phyloP scores from a whole-genome alignment of 2,113 vertebrate species.

The Labeo catla region DNA sequence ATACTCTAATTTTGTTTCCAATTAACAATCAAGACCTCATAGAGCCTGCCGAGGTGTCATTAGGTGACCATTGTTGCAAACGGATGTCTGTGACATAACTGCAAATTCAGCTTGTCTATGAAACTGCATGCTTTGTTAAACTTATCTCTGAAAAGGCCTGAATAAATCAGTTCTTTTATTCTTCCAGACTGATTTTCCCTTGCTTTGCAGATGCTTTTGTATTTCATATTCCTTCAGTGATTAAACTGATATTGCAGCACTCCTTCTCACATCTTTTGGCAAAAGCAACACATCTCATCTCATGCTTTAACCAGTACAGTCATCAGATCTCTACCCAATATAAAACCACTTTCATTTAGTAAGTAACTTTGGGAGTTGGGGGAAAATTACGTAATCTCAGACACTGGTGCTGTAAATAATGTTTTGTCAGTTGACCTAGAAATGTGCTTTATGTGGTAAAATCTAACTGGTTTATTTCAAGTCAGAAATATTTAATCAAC shows the following conservation, averaged over 20 bases:
- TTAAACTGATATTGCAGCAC: slow-evolving; percentile 5
- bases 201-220: background rate
- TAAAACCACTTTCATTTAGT: background rate
- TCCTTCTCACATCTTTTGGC: background rate
- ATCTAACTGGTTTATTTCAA: background rate
- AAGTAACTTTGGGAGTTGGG: slow-evolving; percentile 5
- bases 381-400: background rate
- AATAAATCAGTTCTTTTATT: slow-evolving; percentile 1
- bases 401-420: background rate
- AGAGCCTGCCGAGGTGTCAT: background rate
- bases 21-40: background rate
- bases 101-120: background rate
- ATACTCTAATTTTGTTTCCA: background rate
- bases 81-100: background rate
- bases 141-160: background rate
- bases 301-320: background rate
- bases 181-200: background rate
- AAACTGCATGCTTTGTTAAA: slow-evolving; percentile 1
- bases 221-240: background rate
- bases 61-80: slow-evolving; percentile 2
- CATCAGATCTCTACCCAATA: background rate
- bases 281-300: slow-evolving; percentile 9
- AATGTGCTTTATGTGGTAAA: background rate
- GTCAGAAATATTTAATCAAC: background rate
- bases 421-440: background rate